Conservation (phyloP, 2,113 vertebrate species). For the Pelusios castaneus region DNA sequence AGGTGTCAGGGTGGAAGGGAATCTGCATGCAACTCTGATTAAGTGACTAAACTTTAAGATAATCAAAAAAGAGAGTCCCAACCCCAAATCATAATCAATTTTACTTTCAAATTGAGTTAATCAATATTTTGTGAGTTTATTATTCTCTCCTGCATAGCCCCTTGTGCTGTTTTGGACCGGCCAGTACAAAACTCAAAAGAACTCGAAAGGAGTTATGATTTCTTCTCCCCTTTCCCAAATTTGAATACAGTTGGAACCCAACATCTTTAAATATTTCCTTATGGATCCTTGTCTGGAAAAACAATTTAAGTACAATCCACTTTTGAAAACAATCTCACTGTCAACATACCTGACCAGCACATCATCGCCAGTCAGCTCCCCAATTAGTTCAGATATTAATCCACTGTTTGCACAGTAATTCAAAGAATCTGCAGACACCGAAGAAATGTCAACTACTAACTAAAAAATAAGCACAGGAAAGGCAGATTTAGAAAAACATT, state of each 20-base stretch:
- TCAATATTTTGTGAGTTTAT: not conserved
- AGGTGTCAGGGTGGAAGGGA: not conserved
- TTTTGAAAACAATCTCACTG: not conserved
- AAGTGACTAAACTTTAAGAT: not conserved
- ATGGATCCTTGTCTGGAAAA: not conserved
- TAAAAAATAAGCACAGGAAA: slow-evolving; percentile 60
- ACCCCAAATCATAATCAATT: accelerated
- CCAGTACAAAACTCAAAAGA: not conserved
- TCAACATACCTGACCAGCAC: slow-evolving; percentile 87
- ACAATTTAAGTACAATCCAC: not conserved
- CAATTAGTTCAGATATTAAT: slow-evolving; percentile 86
- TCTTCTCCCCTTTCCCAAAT: not conserved
- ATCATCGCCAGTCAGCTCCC: slow-evolving; percentile 92
- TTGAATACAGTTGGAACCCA: not conserved
- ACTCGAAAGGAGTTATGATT: not conserved
- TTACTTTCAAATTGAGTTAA: not conserved
- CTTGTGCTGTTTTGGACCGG: not conserved
- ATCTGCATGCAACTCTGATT: not conserved
- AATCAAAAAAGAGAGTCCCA: accelerated
- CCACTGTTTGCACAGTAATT: slow-evolving; percentile 87
- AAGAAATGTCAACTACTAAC: slow-evolving; percentile 90
- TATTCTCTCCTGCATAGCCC: not conserved
- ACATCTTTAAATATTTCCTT: not conserved
- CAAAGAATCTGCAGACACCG: slow-evolving; percentile 86
- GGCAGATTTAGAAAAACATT: not conserved